Base-by-base conservation (phyloP, 1,140 invertebrate genomes). In the Chrysomallon squamiferum region DNA sequence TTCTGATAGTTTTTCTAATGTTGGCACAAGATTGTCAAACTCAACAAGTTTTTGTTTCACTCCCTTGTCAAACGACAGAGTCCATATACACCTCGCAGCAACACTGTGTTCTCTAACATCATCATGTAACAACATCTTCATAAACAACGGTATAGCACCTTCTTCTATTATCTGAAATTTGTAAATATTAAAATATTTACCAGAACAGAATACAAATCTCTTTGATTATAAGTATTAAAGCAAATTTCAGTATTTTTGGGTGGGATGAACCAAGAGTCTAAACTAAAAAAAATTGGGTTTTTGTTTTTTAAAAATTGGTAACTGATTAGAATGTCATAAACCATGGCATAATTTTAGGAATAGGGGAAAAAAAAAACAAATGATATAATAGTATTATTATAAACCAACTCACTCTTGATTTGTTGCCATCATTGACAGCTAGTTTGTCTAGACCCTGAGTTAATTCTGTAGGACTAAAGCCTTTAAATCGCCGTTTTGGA, bases 361-460 rank as follows among this genome's bases (percentile, higher is more conserved):
- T n/a, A n/a, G n/a, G n/a, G n/a, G n/a, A n/a, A 38, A 7, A 15
- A 38, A 38, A 5, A 38, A 7, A 38, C 35, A 7, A 38, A 38
- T 38, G 35, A 15, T 38, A 38, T 38, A 38, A 38, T 38, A 38
- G 15, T 15, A 7, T 5, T 38, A 15, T 7, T 38, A 38, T n/a
- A n/a, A n/a, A n/a, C n/a, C 32, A 3, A 32, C 65, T 13, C 35
- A 81, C 78, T 68, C 75, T 76, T 47, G 70, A 72, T 67, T 80
- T 82, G 66, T 82, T 80, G 47, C 62, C 70, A 66, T 80, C 80
- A 66, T 78, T 82, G 13, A 80, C 78, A 27, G 78, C 78, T 13
- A 82, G 68, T 71, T 80, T 82, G 62, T 74, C 71, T 15, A 82
- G 65, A 1, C 78, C 80, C 38, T 80, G 75, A 9, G 75, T 75